Evolutionary conservation across 2,888 invertebrate species (phyloP).

Genomic region (Drosophila kanekoi): DNA sequence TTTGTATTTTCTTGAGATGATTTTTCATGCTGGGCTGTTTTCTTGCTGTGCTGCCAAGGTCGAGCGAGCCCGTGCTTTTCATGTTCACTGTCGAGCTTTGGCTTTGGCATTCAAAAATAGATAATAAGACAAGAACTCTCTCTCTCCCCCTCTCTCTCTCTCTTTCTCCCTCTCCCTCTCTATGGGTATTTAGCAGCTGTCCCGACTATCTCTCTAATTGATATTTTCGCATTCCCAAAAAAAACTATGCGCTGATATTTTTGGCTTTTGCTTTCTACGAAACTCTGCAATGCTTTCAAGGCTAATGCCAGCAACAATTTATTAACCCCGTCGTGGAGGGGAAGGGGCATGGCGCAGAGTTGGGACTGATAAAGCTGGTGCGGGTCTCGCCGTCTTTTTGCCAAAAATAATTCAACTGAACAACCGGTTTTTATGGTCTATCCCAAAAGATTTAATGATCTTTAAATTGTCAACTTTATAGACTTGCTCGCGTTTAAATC

Average conservation of each 20-base stretch:
- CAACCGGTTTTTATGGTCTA: conserved; percentile 26
- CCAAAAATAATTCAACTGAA: conserved; percentile 7
- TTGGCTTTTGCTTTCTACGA: conserved; percentile 33
- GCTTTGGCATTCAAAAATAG: conserved; percentile 77
- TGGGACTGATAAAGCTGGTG: conserved; percentile 8
- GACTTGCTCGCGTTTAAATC: conserved; percentile 40
- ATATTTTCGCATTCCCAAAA: conserved; percentile 31
- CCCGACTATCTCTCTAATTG: conserved; percentile 69
- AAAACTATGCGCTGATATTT: conserved; percentile 29
- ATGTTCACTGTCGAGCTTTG: conserved; percentile 74
- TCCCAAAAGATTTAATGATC: conserved; percentile 40
- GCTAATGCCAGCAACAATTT: conserved; percentile 48
- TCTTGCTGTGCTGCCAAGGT: conserved; percentile 40
- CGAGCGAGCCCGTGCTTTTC: conserved; percentile 41
- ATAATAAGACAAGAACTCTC: conserved; percentile 24
- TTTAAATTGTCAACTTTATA: conserved; percentile 41
- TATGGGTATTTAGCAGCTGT: conserved; percentile 56
- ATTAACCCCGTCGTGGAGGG: conserved; percentile 20
- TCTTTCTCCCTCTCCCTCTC: too few species aligned
- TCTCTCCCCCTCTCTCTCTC: not conserved
- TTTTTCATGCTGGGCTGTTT: conserved; percentile 15
- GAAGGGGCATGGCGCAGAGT: not conserved
- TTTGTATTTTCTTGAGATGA: conserved; percentile 13
- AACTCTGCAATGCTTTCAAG: conserved; percentile 55
- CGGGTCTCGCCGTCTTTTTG: not conserved